Evolutionary conservation across 2,113 vertebrate genomes (phyloP).

Genomic region (Anoura caudifer): DNA sequence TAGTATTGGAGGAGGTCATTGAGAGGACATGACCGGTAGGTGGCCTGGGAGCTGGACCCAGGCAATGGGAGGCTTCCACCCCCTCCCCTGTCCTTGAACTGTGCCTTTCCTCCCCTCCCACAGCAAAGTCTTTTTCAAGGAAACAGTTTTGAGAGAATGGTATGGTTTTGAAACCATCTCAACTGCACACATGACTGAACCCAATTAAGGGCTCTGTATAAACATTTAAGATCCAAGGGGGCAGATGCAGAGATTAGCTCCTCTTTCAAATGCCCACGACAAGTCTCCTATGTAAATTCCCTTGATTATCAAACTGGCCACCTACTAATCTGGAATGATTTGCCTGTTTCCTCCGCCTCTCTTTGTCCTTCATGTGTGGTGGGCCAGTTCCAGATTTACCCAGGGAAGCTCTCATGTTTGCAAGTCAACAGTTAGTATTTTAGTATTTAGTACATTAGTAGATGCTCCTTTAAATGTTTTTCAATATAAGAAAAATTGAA

Average conservation of each 20-base stretch:
- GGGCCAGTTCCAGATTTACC: not conserved
- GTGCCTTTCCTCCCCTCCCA: not conserved
- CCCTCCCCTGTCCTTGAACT: not conserved
- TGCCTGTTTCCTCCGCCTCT: not conserved
- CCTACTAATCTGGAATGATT: not conserved
- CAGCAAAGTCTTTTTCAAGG: not conserved
- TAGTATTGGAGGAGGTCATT: not conserved
- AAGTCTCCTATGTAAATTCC: not conserved
- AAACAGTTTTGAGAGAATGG: not conserved
- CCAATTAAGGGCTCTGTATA: not conserved
- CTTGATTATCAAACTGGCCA: not conserved
- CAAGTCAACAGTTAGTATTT: not conserved
- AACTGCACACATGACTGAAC: not conserved
- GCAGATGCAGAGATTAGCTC: not conserved
- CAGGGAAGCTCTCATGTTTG: not conserved
- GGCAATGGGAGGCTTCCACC: not conserved
- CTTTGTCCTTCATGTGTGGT: not conserved
- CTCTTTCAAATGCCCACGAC: not conserved
- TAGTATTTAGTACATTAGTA: not conserved
- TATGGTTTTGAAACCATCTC: not conserved
- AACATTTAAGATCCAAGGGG: not conserved
- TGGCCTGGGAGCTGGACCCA: not conserved
- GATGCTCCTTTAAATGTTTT: not conserved
- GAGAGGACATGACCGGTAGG: not conserved
- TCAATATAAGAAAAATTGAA: not conserved